phyloP scores from a whole-genome alignment of 2,113 vertebrate species.

The Hyaena hyaena region DNA sequence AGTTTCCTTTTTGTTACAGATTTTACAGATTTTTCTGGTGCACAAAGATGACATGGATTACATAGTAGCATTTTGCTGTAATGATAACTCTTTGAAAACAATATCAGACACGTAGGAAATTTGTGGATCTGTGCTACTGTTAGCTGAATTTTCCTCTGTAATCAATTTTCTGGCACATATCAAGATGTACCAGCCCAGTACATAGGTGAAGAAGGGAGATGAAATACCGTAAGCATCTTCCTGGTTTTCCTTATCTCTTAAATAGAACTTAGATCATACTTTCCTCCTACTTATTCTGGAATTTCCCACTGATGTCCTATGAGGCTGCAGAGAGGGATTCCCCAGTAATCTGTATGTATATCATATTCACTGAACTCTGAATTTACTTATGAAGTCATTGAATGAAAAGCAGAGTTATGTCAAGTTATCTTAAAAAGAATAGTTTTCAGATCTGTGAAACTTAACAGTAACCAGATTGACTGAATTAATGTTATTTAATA shows the following conservation, averaged over 20 bases:
- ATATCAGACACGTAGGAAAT: neutral
- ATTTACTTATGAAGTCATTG: neutral
- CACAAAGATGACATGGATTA: neutral
- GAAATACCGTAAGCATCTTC: neutral
- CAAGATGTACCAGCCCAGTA: neutral
- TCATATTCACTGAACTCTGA: neutral
- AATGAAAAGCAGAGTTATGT: neutral
- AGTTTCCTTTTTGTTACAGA: constrained; percentile 1
- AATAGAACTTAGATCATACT: neutral
- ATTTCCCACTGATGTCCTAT: neutral
- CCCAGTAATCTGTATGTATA: neutral
- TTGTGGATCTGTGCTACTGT: neutral
- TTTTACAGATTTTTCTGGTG: constrained; percentile 22
- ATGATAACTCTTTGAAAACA: constrained; percentile 44
- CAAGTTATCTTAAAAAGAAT: neutral
- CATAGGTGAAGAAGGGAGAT: neutral
- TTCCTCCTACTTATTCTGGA: neutral
- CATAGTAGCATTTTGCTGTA: constrained; percentile 1
- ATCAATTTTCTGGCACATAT: neutral
- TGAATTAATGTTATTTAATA: neutral
- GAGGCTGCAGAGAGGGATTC: neutral
- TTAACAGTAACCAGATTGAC: neutral
- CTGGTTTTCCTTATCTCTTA: neutral
- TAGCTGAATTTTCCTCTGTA: constrained; percentile 41
- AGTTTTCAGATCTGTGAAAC: neutral